These are phyloP conservation scores for Tachystola acroxantha DNA, from an alignment of 2,888 invertebrate species.

Conservation along the genomic window DNA sequence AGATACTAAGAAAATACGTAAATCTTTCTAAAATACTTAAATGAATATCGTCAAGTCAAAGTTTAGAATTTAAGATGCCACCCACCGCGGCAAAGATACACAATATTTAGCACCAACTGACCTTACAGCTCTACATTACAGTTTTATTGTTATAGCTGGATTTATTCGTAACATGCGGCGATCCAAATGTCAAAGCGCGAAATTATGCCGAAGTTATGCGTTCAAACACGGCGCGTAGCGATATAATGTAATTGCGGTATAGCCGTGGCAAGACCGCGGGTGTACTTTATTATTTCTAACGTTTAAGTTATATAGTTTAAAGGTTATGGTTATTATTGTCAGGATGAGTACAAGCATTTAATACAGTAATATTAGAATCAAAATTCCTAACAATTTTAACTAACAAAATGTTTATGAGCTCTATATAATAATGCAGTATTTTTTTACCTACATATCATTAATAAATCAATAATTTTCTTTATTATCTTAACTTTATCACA, in stretches of 20 bases:
- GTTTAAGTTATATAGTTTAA: constrained; percentile 12
- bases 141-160: constrained; percentile 40
- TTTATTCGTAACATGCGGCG: too few species aligned
- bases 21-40: too few species aligned
- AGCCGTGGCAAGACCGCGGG: neutral
- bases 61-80: constrained; percentile 12
- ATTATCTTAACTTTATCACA: too few species aligned
- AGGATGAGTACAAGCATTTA: too few species aligned
- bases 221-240: constrained; percentile 14
- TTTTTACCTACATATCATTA: too few species aligned
- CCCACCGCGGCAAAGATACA: constrained; percentile 18
- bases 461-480: too few species aligned
- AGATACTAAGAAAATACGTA: too few species aligned
- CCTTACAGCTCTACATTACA: constrained; percentile 24
- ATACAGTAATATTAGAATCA: too few species aligned
- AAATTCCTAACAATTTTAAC: too few species aligned
- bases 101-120: constrained; percentile 29
- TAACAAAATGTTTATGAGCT: too few species aligned
- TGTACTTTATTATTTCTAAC: constrained; percentile 8
- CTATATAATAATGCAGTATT: too few species aligned
- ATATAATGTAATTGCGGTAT: constrained; percentile 20
- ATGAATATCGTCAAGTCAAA: too few species aligned
- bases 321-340: constrained; percentile 26
- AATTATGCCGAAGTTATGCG: constrained; percentile 20
- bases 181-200: constrained; percentile 29